Evolutionary conservation across 2,113 vertebrate genomes (phyloP).

Genomic region (Hymenochirus boettgeri): DNA sequence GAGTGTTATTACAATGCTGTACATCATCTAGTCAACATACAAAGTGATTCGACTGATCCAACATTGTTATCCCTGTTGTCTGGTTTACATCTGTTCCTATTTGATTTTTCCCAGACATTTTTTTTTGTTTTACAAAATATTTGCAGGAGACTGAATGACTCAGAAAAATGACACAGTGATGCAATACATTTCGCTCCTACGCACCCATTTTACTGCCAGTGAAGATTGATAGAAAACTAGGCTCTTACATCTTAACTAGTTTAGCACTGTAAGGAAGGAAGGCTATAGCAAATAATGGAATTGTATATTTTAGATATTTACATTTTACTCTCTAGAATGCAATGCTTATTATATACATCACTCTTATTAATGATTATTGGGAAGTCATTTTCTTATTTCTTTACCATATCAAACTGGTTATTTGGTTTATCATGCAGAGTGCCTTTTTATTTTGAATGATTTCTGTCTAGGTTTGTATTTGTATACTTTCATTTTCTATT

Average conservation of each 20-base stretch:
- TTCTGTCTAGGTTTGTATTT: too few species aligned
- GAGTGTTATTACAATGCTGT: background rate
- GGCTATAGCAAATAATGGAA: too few species aligned
- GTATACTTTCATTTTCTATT: too few species aligned
- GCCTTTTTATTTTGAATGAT: too few species aligned
- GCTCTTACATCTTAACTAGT: slow-evolving; percentile 3
- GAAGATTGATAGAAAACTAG: slow-evolving; percentile 11
- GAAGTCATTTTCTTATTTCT: too few species aligned
- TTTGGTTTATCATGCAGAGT: too few species aligned
- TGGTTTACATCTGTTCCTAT: slow-evolving; percentile 19
- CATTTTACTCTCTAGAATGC: too few species aligned
- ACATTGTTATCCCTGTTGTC: background rate
- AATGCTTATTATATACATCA: too few species aligned
- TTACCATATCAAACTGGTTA: too few species aligned
- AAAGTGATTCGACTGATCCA: background rate
- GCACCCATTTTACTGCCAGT: slow-evolving; percentile 19
- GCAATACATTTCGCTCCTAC: slow-evolving; percentile 35
- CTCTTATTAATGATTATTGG: too few species aligned
- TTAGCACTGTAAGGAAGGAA: slow-evolving; percentile 2
- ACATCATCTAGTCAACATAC: background rate
- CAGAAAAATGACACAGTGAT: slow-evolving; percentile 27
- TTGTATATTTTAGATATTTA: too few species aligned
- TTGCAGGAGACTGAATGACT: slow-evolving; percentile 30
- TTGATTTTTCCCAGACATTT: slow-evolving; percentile 19
- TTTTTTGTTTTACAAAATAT: slow-evolving; percentile 37